phyloP scores from a whole-genome alignment of 2,113 vertebrate species.

The Pteropus alecto region DNA sequence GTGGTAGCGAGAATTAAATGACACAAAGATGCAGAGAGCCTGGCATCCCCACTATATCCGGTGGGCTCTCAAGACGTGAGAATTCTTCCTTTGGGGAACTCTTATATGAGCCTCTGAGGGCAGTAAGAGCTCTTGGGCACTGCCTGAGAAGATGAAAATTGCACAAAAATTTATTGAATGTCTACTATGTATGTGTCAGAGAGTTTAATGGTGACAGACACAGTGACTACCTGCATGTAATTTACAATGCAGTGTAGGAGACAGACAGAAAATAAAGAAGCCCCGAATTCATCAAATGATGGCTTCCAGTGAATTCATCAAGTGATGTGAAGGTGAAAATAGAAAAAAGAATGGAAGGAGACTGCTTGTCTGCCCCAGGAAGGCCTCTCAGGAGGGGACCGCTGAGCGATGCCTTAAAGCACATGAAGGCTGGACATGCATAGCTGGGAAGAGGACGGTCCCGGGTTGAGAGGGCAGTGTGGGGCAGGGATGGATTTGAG shows the following conservation, averaged over 20 bases:
- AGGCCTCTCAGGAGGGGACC: background rate
- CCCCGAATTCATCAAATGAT: background rate
- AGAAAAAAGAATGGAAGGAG: background rate
- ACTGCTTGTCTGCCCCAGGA: background rate
- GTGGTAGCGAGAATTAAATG: background rate
- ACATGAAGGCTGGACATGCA: background rate
- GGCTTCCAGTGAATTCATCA: no score
- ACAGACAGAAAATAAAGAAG: background rate
- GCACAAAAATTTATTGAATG: background rate
- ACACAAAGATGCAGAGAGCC: background rate
- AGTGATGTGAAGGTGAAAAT: background rate
- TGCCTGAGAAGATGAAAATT: background rate
- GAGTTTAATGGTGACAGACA: background rate
- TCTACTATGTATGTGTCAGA: background rate
- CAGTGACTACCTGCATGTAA: background rate
- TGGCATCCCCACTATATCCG: background rate
- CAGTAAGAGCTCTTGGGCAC: background rate
- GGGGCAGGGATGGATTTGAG: background rate
- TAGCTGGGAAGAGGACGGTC: background rate
- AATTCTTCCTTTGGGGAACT: background rate
- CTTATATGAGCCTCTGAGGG: background rate
- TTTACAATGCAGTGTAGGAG: background rate
- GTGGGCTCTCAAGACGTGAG: background rate
- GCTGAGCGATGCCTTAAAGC: background rate
- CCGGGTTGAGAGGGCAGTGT: background rate